A percentile compares a stretch with the other conserved stretches of the same genome.
Conservation (phyloP, 2,888 invertebrate genomes). For the Eristalis pertinax region DNA sequence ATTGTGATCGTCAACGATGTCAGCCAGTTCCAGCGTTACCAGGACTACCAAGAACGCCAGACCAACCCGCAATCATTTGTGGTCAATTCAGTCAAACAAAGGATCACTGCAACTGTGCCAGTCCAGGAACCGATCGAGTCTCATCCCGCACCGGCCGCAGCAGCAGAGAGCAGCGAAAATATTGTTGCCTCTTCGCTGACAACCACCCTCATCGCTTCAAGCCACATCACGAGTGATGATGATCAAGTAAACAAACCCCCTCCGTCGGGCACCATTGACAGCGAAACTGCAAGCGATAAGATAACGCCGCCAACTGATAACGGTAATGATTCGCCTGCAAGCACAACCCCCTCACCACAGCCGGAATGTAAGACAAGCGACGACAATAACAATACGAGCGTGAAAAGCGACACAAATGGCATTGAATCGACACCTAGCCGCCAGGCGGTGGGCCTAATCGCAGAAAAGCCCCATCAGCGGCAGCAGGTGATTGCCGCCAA, state of each 20-base stretch:
- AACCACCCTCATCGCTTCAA: slow-evolving; percentile 15
- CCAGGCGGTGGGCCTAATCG: slow-evolving; percentile 23
- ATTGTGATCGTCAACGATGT: slow-evolving; percentile 79
- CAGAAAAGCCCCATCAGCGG: slow-evolving; percentile 38
- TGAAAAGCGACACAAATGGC: slow-evolving; percentile 21
- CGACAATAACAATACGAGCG: slow-evolving; percentile 37
- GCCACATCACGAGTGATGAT: slow-evolving; percentile 44
- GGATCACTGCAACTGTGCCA: not conserved
- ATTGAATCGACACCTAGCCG: slow-evolving; percentile 33
- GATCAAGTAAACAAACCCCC: slow-evolving; percentile 41
- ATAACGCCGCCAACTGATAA: slow-evolving; percentile 32
- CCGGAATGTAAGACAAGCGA: slow-evolving; percentile 37
- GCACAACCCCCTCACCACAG: not conserved
- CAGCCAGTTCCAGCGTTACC: slow-evolving; percentile 73
- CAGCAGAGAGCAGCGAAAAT: not conserved
- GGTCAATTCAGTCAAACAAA: slow-evolving; percentile 51
- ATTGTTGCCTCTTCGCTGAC: not conserved
- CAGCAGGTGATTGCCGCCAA: slow-evolving; percentile 38
- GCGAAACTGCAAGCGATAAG: slow-evolving; percentile 67
- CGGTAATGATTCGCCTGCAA: slow-evolving; percentile 50
- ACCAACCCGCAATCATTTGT: slow-evolving; percentile 30
- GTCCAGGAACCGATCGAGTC: not conserved
- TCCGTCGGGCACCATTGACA: slow-evolving; percentile 37
- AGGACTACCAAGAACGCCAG: slow-evolving; percentile 33
- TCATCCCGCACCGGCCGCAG: not conserved